These are phyloP conservation scores for Pseudomyrmex flavicornis DNA, from an alignment of 1,140 invertebrate species.

Conservation along the genomic window DNA sequence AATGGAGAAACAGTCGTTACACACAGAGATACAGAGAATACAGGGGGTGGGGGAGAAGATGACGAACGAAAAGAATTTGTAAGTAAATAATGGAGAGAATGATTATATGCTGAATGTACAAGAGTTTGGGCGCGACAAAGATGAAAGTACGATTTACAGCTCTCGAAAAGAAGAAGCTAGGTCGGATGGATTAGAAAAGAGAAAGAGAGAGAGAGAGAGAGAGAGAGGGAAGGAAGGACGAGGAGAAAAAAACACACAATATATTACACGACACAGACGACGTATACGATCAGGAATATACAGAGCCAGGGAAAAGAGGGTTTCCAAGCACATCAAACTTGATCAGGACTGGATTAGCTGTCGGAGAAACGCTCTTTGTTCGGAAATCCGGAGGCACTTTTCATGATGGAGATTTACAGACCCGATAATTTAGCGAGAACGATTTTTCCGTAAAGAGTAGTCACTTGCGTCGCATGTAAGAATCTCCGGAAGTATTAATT, in stretches of 20 bases:
- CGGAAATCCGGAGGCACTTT: not conserved
- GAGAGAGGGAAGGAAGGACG: not conserved
- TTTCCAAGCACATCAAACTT: constrained; percentile 65
- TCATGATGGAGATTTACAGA: not conserved
- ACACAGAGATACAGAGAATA: constrained; percentile 84
- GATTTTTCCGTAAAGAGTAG: no score
- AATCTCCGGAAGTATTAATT: no score
- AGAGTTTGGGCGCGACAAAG: not conserved
- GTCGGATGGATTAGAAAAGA: not conserved
- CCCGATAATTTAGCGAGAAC: not conserved
- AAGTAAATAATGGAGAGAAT: constrained; percentile 49
- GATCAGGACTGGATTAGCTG: constrained; percentile 56
- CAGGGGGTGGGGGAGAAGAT: constrained; percentile 9
- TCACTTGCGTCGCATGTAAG: not conserved
- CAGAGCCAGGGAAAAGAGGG: constrained; percentile 35
- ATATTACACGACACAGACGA: constrained; percentile 46
- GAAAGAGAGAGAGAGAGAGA: not conserved
- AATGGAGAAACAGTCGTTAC: constrained; percentile 85
- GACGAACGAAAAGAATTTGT: not conserved
- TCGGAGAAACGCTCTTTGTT: not conserved
- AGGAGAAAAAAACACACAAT: constrained; percentile 46
- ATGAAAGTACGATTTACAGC: not conserved
- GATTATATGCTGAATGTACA: constrained; percentile 38
- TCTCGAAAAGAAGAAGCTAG: constrained; percentile 1
- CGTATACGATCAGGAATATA: constrained; percentile 33